Conservation (phyloP, 2,888 invertebrate species). For the Cheiracanthium punctorium region DNA sequence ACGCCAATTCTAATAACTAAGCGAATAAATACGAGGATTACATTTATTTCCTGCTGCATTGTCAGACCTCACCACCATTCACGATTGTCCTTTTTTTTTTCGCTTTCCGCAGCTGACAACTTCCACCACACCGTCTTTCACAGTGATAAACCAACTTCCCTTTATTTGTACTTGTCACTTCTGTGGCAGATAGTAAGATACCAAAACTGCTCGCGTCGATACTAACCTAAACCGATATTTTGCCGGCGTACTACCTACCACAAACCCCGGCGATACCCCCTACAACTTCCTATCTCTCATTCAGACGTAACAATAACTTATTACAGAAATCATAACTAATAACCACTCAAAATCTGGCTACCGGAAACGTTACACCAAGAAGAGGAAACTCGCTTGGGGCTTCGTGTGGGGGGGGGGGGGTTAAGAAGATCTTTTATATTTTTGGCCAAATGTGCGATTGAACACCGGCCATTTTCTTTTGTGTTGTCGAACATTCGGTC, state of each 20-base stretch:
- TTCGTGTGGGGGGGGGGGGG: too few relatives aligned
- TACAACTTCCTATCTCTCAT: not conserved
- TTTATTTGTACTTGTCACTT: constrained; percentile 2
- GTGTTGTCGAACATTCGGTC: not conserved
- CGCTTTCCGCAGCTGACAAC: too few relatives aligned
- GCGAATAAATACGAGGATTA: too few relatives aligned
- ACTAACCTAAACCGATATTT: not conserved
- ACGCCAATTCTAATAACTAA: too few relatives aligned
- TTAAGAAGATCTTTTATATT: not conserved
- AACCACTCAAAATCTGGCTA: constrained; percentile 1
- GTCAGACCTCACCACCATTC: too few relatives aligned
- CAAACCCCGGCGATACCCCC: not conserved
- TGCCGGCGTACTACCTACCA: not conserved
- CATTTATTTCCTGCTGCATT: too few relatives aligned
- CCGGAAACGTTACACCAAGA: not conserved
- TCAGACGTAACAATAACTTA: not conserved
- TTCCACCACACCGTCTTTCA: too few relatives aligned
- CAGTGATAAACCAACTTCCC: not conserved
- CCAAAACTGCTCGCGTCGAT: not conserved
- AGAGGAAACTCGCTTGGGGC: not conserved
- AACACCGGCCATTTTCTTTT: not conserved
- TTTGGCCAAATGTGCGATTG: not conserved
- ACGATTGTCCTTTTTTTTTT: too few relatives aligned
- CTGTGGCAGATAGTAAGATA: not conserved
- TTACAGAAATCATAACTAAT: constrained; percentile 10